phyloP scores from a whole-genome alignment of 2,113 vertebrate genomes.

The Chamaea fasciata region DNA sequence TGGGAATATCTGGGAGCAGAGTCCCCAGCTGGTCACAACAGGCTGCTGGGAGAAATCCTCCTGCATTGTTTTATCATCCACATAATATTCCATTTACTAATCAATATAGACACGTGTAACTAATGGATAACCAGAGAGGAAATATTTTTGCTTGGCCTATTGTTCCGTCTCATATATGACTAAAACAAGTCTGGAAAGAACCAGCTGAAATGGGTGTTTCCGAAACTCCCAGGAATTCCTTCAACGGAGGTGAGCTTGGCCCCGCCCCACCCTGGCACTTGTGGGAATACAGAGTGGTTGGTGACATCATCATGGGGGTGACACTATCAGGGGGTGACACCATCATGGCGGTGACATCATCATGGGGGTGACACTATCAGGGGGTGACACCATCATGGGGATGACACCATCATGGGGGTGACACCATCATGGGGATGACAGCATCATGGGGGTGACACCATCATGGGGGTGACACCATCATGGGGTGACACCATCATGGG shows the following conservation, averaged over 20 bases:
- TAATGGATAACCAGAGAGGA: rapidly evolving
- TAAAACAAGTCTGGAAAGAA: not conserved
- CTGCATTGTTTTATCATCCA: no score
- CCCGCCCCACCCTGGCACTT: rapidly evolving
- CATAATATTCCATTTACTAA: not conserved
- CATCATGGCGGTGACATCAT: not conserved
- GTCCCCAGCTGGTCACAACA: not conserved
- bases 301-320: not conserved
- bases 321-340: rapidly evolving
- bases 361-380: no score
- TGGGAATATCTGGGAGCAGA: not conserved
- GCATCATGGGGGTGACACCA: not conserved
- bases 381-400: no score
- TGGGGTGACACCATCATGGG: not conserved
- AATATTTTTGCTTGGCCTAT: not conserved
- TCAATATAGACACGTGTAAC: rapidly evolving
- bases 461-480: not conserved
- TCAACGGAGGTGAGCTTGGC: not conserved
- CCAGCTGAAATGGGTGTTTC: rapidly evolving
- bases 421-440: not conserved
- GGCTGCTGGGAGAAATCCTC: not conserved
- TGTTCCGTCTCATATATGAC: rapidly evolving
- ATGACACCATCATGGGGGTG: not conserved
- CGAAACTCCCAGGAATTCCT: not conserved
- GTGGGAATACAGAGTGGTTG: rapidly evolving